phyloP scores from a whole-genome alignment of 2,888 invertebrate species.

The Spisula subtruncata region DNA sequence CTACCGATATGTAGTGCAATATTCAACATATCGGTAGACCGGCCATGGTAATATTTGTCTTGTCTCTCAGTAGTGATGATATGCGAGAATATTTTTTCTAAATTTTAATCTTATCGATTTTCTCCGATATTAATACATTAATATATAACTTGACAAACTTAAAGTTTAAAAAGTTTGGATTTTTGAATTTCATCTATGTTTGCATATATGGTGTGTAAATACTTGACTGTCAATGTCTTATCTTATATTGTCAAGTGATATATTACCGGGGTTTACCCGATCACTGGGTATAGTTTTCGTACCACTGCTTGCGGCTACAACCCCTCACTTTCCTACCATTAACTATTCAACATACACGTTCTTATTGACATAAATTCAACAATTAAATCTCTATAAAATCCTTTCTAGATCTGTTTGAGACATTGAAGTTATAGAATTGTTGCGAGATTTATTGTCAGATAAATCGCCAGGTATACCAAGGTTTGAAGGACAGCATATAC shows the following conservation, averaged over 20 bases:
- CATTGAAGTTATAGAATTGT: not conserved
- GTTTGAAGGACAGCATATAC: not conserved
- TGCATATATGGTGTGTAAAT: constrained; percentile 46
- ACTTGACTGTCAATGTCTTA: constrained; percentile 29
- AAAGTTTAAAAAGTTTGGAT: constrained; percentile 26
- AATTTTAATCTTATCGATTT: constrained; percentile 34
- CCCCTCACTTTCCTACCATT: not conserved
- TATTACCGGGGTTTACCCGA: not conserved
- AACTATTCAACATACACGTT: not conserved
- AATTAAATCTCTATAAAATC: constrained; percentile 13
- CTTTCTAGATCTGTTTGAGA: not conserved
- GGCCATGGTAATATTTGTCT: too few species aligned
- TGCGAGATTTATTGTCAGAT: not conserved
- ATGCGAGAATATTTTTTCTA: not conserved
- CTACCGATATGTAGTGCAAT: too few species aligned
- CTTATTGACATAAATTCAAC: constrained; percentile 7
- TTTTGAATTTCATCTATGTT: constrained; percentile 30
- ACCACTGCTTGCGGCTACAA: not conserved
- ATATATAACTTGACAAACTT: not conserved
- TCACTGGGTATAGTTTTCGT: not conserved
- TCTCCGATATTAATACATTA: not conserved
- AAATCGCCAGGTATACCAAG: not conserved
- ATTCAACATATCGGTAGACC: too few species aligned
- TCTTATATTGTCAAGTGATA: not conserved
- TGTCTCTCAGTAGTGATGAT: too few species aligned